Base-by-base conservation (phyloP, 2,888 invertebrate genomes). In the Mystacides longicornis region DNA sequence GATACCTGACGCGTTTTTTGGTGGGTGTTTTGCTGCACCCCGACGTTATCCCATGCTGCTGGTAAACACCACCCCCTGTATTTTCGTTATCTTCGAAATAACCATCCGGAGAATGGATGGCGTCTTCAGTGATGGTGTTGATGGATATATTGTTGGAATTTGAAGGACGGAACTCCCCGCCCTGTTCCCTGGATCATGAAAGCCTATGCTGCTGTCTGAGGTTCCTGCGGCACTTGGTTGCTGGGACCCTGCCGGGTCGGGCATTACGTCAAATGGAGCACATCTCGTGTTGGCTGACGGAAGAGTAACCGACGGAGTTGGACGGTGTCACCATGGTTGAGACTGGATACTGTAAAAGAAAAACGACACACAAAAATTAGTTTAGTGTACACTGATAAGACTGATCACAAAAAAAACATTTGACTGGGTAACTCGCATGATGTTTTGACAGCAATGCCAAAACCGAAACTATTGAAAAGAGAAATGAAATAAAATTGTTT, bases 231-330 rank as follows among this genome's bases (percentile, higher is more conserved):
- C 54, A 31, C 21, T 54, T 45, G n/a, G 37, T 37, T 3, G 70
- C 68, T 21, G 69, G 67, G 16, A 73, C 70, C 61, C 69, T 2
- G 70, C 75, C 73, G 63, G 73, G 72, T 61, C 77, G 72, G 50
- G 77, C 76, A 65, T 80, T 79, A 63, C 80, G 82, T 83, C 82
- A 83, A 80, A 83, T 81, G n/a, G 81, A 78, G 68, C 81, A 82
- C 71, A 83, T 77, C 67, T 83, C 83, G 64, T 83, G 83, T 66
- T 82, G 82, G 42, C 81, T 77, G 58, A 82, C 82, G 43, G 83
- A 82, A 16, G 82, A 79, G 67, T 83, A 83, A 52, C 74, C 72
- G 55, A 73, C 71, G 27, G 69, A 71, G 20, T 72, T 70, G 54
- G 66, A 65, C 54, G 71, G 70, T 27, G 68, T 63, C 43, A 68